phyloP scores from a whole-genome alignment of 2,888 invertebrate species.

The Agriopis marginaria region DNA sequence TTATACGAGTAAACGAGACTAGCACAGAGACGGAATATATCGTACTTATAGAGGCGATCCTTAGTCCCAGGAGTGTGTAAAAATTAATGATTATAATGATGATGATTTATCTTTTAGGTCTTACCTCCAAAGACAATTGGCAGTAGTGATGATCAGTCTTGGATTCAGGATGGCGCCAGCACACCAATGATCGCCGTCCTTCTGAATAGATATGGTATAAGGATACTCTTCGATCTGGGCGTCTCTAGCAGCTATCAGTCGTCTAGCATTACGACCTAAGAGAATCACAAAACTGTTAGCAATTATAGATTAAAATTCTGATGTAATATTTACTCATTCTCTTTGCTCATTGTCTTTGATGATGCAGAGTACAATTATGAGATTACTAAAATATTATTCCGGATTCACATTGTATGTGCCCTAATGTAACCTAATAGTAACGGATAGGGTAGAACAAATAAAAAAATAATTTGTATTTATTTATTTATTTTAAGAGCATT shows the following conservation, averaged over 20 bases:
- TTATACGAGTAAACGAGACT: neutral
- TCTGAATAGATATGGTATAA: slow-evolving; percentile 77
- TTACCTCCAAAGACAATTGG: slow-evolving; percentile 82
- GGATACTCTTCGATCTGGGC: slow-evolving; percentile 73
- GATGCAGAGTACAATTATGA: neutral
- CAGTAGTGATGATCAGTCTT: slow-evolving; percentile 73
- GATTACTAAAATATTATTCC: neutral
- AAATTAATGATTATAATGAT: neutral
- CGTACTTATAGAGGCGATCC: too few species aligned
- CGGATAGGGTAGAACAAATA: slow-evolving; percentile 33
- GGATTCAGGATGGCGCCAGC: slow-evolving; percentile 74
- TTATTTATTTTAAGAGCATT: slow-evolving; percentile 28
- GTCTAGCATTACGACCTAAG: slow-evolving; percentile 52
- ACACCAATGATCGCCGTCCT: slow-evolving; percentile 74
- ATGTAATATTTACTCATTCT: too few species aligned
- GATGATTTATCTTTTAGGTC: neutral
- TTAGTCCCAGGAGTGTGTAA: neutral
- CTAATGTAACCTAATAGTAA: neutral
- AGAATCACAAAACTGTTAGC: slow-evolving; percentile 26
- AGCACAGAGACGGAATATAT: neutral
- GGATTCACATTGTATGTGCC: neutral
- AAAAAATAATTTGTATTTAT: slow-evolving; percentile 36
- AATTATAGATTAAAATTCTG: neutral
- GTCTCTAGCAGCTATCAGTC: slow-evolving; percentile 69
- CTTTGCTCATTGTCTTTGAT: too few species aligned